Evolutionary conservation across 2,888 invertebrate species (phyloP), one percentile per base, ranked within the genome.

Genomic region (Drosophila fulvimacula): DNA sequence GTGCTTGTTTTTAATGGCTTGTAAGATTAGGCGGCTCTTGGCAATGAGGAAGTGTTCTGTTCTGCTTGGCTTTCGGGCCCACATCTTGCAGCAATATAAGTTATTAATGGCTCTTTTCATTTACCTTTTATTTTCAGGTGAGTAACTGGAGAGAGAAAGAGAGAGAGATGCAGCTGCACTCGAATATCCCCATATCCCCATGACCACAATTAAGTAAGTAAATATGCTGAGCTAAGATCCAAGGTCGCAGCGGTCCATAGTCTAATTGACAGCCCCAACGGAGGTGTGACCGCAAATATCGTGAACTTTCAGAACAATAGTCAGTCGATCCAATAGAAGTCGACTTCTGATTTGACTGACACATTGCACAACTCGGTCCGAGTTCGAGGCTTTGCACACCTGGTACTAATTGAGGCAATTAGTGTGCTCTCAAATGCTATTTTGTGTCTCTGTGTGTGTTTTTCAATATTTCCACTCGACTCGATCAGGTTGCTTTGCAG

Each of bases 341-440:
- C 30, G 44, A 46, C 38, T 44, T 38, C 46, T 53, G 52, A 38
- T 53, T 48, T 60, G 57, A 46, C 53, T 68, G 68, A 42, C 61
- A 67, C 57, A 81, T 70, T 79, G 82, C 79, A 72, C 79, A 84
- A 84, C 76, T 69, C 32, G 67, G 76, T 70, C 69, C 65, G 63
- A 69, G 76, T 68, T 71, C 67, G 63, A 68, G 66, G 57, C 56
- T 78, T 82, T 55, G 88, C 70, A 79, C 82, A 82, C 82, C 88
- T 82, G 82, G 32, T 65, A 41, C 72, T 85, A 85, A 83, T 79
- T 82, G 85, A 71, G 68, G 83, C 88, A 83, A 88, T 88, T 88
- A 82, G 80, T 80, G 69, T 68, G 69, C 67, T 84, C 73, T 81
- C 62, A 67, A 84, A 84, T 81, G 69, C 67, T 70, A 76, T 72